These are phyloP conservation scores for Delia radicum DNA, from an alignment of 1,140 invertebrate species.

Conservation along the genomic window DNA sequence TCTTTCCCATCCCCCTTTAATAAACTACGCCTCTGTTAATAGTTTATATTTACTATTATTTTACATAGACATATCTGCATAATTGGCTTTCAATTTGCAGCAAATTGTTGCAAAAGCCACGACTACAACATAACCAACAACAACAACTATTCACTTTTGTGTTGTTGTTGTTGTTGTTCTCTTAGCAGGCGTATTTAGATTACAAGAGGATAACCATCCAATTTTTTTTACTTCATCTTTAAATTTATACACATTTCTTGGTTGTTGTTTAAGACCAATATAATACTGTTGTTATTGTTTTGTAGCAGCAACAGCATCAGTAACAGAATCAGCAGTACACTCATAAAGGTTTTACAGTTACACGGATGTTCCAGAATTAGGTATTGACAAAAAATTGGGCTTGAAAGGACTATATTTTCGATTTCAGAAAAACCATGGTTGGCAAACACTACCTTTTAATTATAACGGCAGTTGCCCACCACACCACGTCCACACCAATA, in stretches of 20 bases:
- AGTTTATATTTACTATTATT: constrained; percentile 2
- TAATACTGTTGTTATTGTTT: constrained; percentile 4
- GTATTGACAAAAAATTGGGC: too few species aligned
- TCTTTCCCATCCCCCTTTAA: neutral
- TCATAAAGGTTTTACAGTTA: too few species aligned
- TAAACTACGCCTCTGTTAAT: neutral
- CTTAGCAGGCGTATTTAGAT: constrained; percentile 11
- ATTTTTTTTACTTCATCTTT: neutral
- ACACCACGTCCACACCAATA: too few species aligned
- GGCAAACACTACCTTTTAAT: too few species aligned
- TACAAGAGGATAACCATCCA: constrained; percentile 14
- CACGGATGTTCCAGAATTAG: too few species aligned
- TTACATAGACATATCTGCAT: constrained; percentile 19
- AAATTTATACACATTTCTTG: neutral
- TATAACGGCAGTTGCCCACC: too few species aligned
- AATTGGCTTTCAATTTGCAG: constrained; percentile 25
- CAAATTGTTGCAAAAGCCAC: constrained; percentile 23
- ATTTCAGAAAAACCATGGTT: too few species aligned
- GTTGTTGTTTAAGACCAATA: neutral
- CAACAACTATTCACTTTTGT: neutral
- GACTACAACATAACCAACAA: constrained; percentile 10
- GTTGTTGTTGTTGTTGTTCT: constrained; percentile 3
- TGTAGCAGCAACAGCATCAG: neutral
- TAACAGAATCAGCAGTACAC: neutral
- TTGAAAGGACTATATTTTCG: too few species aligned